phyloP scores from a whole-genome alignment of 92 coral and sea anemone genomes.

The Palythoa grandis region DNA sequence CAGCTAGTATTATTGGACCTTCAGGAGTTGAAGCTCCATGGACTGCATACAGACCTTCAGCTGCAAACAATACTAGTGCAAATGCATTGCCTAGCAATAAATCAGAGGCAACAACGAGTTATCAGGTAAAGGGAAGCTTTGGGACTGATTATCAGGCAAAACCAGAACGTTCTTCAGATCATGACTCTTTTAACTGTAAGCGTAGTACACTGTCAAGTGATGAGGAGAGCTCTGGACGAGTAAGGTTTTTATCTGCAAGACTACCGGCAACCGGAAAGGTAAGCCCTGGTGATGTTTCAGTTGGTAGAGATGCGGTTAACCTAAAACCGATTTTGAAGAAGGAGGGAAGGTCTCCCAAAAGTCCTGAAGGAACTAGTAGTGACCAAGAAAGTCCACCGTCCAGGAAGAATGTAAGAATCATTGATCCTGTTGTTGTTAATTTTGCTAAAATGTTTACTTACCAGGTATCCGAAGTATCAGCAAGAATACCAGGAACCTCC shows the following conservation, averaged over 20 bases:
- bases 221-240: slow-evolving; percentile 77
- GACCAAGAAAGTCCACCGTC: slow-evolving; percentile 50
- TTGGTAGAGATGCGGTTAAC: slow-evolving; percentile 42
- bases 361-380: slow-evolving; percentile 64
- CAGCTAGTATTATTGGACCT: slow-evolving; percentile 24
- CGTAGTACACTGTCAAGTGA: slow-evolving; percentile 54
- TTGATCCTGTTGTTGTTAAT: slow-evolving; percentile 12
- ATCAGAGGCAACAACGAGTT: neutral
- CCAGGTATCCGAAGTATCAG: neutral
- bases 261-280: slow-evolving; percentile 90
- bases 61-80: neutral
- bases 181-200: neutral
- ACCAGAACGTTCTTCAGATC: slow-evolving; percentile 4
- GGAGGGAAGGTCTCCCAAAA: slow-evolving; percentile 42
- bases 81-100: neutral
- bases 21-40: neutral
- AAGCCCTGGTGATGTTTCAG: slow-evolving; percentile 20
- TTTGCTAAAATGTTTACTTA: slow-evolving; percentile 1
- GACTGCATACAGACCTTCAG: neutral
- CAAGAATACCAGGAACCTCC: slow-evolving; percentile 35
- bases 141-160: neutral
- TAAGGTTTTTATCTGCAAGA: slow-evolving; percentile 88
- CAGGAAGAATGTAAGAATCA: slow-evolving; percentile 35
- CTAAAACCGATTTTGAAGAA: slow-evolving; percentile 85
- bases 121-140: slow-evolving; percentile 10